Conservation (phyloP, 2,888 invertebrate species). For the Leistus spinibarbis region DNA sequence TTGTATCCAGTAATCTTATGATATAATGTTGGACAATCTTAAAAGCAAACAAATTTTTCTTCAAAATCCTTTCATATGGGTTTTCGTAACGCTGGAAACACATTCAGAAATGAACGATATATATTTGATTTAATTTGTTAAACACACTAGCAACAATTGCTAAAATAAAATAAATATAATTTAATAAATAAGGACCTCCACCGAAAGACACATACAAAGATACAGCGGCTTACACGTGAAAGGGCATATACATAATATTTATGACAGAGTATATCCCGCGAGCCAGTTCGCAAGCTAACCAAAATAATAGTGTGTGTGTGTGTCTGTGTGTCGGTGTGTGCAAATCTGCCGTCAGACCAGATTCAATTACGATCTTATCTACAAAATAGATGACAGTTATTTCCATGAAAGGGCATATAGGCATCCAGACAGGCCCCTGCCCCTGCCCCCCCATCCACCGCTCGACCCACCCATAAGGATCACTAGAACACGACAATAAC, state of each 20-base stretch:
- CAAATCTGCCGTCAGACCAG: slow-evolving; percentile 56
- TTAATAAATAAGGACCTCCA: too few relatives aligned
- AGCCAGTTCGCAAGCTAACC: too few relatives aligned
- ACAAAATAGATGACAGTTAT: slow-evolving; percentile 61
- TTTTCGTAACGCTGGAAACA: not conserved
- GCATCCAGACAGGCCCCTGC: not conserved
- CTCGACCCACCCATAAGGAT: slow-evolving; percentile 55
- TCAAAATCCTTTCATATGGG: not conserved
- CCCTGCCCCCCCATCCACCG: not conserved
- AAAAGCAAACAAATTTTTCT: not conserved
- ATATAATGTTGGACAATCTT: slow-evolving; percentile 3
- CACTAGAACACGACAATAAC: slow-evolving; percentile 45
- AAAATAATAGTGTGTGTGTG: not conserved
- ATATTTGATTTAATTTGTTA: too few relatives aligned
- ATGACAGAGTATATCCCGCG: too few relatives aligned
- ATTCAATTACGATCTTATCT: slow-evolving; percentile 62
- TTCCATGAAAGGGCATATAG: slow-evolving; percentile 57
- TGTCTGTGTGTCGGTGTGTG: not conserved
- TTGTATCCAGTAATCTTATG: not conserved
- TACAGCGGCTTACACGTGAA: too few relatives aligned
- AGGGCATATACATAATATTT: too few relatives aligned
- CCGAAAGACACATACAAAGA: too few relatives aligned
- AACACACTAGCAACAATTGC: too few relatives aligned
- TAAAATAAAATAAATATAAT: too few relatives aligned
- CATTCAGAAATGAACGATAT: too few relatives aligned